phyloP scores from a whole-genome alignment of 2,888 invertebrate species.

The Pelosia muscerda region DNA sequence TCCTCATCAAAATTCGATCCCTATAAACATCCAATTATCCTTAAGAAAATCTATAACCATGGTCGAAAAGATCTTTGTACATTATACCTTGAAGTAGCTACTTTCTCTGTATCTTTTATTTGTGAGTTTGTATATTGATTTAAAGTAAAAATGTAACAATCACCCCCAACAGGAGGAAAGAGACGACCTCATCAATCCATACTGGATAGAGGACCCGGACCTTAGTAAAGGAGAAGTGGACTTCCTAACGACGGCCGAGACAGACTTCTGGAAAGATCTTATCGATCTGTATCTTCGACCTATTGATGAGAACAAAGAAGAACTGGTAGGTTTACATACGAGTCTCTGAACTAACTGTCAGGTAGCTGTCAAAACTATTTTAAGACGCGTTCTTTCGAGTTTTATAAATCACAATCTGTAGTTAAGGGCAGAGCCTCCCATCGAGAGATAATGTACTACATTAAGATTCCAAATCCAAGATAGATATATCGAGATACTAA shows the following conservation, averaged over 20 bases:
- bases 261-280: conserved; percentile 97
- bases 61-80: not conserved
- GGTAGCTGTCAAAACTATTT: too few species aligned
- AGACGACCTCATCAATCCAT: conserved; percentile 95
- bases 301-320: conserved; percentile 95
- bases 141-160: not conserved
- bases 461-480: too few species aligned
- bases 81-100: not conserved
- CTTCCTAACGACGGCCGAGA: conserved; percentile 94
- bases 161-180: conserved; percentile 86
- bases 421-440: too few species aligned
- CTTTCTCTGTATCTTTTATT: not conserved
- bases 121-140: not conserved
- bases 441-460: too few species aligned
- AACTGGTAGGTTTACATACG: conserved; percentile 89
- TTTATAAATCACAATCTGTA: too few species aligned
- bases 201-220: conserved; percentile 97
- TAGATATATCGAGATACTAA: too few species aligned
- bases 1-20: too few species aligned
- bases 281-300: conserved; percentile 97
- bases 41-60: too few species aligned
- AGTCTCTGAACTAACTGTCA: too few species aligned
- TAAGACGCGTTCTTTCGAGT: too few species aligned
- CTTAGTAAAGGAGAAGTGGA: conserved; percentile 96
- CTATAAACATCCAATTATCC: too few species aligned